Evolutionary conservation across 2,888 invertebrate species (phyloP), one percentile per base, ranked within the genome.

Genomic region (Amiota communis): DNA sequence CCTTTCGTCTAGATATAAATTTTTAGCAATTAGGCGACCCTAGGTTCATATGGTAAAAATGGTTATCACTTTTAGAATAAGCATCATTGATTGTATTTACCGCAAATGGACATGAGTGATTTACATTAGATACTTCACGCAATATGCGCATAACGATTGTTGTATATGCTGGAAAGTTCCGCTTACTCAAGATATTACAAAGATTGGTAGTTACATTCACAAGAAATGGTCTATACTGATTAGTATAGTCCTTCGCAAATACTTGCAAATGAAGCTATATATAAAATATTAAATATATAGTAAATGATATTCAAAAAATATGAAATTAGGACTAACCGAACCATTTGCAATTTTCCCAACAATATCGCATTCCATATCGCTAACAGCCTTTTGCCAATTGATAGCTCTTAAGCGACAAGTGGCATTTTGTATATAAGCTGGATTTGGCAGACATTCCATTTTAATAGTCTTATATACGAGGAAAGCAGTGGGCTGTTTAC

Each of bases 331-430:
- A 53, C 53, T 63, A n/a, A 63, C 63, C 63, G 63, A 63, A 63
- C 8, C 63, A 63, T 73, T 73, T 1, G 17, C 15, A 47, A 73
- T 12, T 12, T 11, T 11, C 47, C 53, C 9, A 15, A 73, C 70
- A 57, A 73, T 71, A 12, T 73, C 73, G n/a, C 73, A 56, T n/a
- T 71, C 70, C 73, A 73, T 73, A 13, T 64, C 67, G n/a, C 64
- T 67, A 12, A 20, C 46, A 10, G 65, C 36, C n/a, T 61, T 59
- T 13, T 73, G 57, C 65, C 73, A 70, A 17, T n/a, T 57, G 23
- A 73, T 12, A 6, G 73, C 65, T n/a, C 67, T 70, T 8, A 73
- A 48, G 13, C 15, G 48, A 10, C 73, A 73, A 1, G 49, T 73
- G 6, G 64, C 57, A 36, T 73, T 73, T 6, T 64, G 47, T 57